Evolutionary conservation across 2,888 invertebrate species (phyloP).

Genomic region (Agonopterix alstromeriana): DNA sequence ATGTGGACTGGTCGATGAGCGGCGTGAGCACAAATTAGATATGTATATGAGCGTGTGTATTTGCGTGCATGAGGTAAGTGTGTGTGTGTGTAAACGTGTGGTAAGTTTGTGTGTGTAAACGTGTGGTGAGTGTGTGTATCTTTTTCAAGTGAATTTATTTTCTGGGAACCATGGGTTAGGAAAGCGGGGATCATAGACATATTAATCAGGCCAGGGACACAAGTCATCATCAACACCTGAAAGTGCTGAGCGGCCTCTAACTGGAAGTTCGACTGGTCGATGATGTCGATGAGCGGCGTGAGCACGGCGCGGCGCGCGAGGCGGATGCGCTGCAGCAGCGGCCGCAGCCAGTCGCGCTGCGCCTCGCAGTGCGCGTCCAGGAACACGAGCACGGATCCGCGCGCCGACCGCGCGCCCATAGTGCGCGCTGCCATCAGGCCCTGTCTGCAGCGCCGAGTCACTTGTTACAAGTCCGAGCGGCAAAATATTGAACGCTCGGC

Average conservation of each 20-base stretch:
- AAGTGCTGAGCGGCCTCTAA: constrained; percentile 42
- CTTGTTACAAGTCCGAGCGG: too few relatives aligned
- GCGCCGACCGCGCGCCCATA: constrained; percentile 88
- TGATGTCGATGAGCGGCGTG: constrained; percentile 96
- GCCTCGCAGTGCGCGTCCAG: constrained; percentile 95
- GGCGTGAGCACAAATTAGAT: constrained; percentile 84
- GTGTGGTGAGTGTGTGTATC: too few relatives aligned
- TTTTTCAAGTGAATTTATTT: too few relatives aligned
- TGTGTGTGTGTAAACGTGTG: too few relatives aligned
- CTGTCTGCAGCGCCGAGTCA: constrained; percentile 61
- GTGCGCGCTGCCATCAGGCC: constrained; percentile 94
- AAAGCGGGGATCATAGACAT: too few relatives aligned
- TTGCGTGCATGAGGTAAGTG: too few relatives aligned
- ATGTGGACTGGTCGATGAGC: constrained; percentile 76
- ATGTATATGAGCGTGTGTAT: too few relatives aligned
- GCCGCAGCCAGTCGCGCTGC: constrained; percentile 88
- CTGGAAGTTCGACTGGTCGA: constrained; percentile 45
- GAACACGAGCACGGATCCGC: constrained; percentile 89
- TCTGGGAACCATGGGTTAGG: too few relatives aligned
- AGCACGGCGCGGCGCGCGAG: constrained; percentile 86
- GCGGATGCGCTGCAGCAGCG: constrained; percentile 82
- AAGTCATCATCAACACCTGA: constrained; percentile 34
- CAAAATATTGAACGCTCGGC: too few relatives aligned
- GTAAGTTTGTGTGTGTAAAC: too few relatives aligned
- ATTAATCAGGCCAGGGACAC: too few relatives aligned